phyloP scores from a whole-genome alignment of 2,113 vertebrate species.

The Eclectus roratus region DNA sequence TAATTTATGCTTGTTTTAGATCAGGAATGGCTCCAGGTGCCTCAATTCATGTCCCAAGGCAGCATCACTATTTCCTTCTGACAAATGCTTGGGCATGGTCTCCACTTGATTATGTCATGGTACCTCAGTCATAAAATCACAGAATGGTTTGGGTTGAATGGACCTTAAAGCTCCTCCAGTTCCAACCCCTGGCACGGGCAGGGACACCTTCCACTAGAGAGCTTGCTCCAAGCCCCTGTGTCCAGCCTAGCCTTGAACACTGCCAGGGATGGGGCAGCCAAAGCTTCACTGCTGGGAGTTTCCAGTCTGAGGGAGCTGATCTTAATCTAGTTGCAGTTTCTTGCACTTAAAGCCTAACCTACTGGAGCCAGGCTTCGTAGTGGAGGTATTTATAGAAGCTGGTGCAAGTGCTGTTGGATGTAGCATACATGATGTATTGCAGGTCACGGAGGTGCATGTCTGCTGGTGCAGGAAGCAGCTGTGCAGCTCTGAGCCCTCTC shows the following conservation, averaged over 20 bases:
- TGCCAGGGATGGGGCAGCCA: not conserved
- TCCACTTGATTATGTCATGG: not conserved
- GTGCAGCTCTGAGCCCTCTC: rapidly evolving
- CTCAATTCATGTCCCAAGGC: not conserved
- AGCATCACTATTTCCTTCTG: not conserved
- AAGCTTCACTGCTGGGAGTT: not conserved
- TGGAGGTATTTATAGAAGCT: not conserved
- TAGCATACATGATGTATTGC: not conserved
- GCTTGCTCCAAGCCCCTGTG: not conserved
- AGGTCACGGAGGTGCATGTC: not conserved
- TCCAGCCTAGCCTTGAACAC: not conserved
- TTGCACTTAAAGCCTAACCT: not conserved
- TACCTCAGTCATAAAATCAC: not conserved
- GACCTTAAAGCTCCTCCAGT: not conserved
- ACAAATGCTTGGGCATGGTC: not conserved
- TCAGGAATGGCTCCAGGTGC: not conserved
- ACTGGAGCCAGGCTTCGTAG: not conserved
- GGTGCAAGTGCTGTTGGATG: not conserved
- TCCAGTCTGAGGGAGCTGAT: not conserved
- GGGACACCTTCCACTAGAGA: not conserved
- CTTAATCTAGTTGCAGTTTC: not conserved
- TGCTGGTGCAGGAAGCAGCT: not conserved
- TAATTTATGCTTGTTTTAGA: not conserved
- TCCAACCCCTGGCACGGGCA: not conserved
- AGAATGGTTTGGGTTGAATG: not conserved